Percentiles rank a stretch among this genome's conserved stretches.
phyloP scores from a whole-genome alignment of 37 sponge, comb jelly and placozoan genomes.

The Spongilla lacustris region DNA sequence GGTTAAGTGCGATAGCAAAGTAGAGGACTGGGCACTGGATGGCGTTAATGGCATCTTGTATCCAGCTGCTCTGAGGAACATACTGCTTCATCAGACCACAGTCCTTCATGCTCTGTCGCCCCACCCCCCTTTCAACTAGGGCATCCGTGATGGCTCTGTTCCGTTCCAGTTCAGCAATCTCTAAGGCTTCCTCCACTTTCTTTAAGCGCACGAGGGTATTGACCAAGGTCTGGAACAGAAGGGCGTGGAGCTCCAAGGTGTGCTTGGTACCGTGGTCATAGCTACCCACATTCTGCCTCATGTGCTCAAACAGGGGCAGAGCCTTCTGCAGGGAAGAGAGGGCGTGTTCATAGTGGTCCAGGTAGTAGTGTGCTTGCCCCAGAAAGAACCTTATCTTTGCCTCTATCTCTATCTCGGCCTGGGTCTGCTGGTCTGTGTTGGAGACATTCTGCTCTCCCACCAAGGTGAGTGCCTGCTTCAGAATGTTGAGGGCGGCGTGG shows the following conservation, averaged over 20 bases:
- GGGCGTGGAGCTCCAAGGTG: constrained; percentile 61
- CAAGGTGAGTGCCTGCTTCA: constrained; percentile 82
- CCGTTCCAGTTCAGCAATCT: constrained; percentile 87
- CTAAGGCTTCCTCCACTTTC: constrained; percentile 86
- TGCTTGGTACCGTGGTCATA: constrained; percentile 69
- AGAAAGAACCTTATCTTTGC: constrained; percentile 90
- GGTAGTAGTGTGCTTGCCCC: constrained; percentile 83
- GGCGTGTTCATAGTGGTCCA: constrained; percentile 59
- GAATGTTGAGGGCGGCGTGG: constrained; percentile 62
- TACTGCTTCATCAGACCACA: constrained; percentile 68
- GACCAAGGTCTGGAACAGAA: constrained; percentile 82
- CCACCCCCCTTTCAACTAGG: constrained; percentile 67
- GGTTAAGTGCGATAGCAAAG: constrained; percentile 80
- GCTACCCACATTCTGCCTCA: constrained; percentile 58
- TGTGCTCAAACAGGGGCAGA: constrained; percentile 77
- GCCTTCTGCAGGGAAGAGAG: constrained; percentile 71
- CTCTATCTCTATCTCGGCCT: constrained; percentile 70
- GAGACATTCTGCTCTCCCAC: constrained; percentile 31
- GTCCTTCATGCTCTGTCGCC: constrained; percentile 49
- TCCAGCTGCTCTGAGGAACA: constrained; percentile 54
- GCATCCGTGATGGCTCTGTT: constrained; percentile 69
- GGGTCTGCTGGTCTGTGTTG: constrained; percentile 12
- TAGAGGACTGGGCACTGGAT: constrained; percentile 73
- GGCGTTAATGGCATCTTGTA: constrained; percentile 64
- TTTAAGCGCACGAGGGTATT: constrained; percentile 73